These are phyloP conservation scores for Psilopsiagon aurifrons DNA, from an alignment of 2,113 vertebrate species.

Conservation along the genomic window DNA sequence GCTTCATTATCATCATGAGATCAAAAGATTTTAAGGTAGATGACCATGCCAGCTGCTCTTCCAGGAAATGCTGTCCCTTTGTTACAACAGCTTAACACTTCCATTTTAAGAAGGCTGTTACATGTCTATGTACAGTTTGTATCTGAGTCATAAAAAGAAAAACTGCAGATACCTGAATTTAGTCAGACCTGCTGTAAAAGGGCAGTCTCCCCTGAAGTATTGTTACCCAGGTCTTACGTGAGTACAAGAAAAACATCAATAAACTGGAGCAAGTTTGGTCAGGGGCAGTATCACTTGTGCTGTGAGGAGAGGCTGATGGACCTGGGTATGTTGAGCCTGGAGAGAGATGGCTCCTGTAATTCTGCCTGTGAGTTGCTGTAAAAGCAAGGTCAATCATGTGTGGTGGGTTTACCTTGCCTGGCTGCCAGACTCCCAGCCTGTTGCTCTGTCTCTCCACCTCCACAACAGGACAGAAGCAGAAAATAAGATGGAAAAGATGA, in stretches of 20 bases:
- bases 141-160: background rate
- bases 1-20: conserved; percentile 39
- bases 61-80: background rate
- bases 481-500: background rate
- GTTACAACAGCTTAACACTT: background rate
- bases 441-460: background rate
- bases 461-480: background rate
- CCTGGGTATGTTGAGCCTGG: background rate
- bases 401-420: background rate
- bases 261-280: background rate
- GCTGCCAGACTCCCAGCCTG: background rate
- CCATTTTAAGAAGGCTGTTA: conserved; percentile 6
- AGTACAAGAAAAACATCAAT: background rate
- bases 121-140: background rate
- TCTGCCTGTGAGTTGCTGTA: background rate
- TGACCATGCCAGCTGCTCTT: background rate
- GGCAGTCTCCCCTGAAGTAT: background rate
- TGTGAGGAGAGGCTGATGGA: background rate
- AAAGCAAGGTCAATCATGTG: fast-evolving
- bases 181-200: background rate
- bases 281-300: background rate
- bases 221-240: background rate
- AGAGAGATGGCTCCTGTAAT: background rate
- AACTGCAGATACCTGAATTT: background rate
- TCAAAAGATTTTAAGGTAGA: conserved; percentile 56